These are phyloP conservation scores for Furnarius figulus DNA, from an alignment of 2,113 vertebrate genomes.

Conservation along the genomic window DNA sequence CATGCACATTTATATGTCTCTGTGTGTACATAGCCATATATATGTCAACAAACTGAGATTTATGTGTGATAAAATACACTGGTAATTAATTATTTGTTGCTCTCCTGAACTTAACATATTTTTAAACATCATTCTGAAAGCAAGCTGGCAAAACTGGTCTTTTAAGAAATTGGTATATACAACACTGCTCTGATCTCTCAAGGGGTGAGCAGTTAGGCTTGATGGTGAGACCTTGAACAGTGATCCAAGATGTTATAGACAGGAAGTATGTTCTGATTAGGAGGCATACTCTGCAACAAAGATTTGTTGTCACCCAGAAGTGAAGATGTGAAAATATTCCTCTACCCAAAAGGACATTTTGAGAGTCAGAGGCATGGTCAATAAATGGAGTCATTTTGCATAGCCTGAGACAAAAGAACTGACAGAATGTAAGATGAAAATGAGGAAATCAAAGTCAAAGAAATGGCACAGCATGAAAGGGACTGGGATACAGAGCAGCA, in stretches of 20 bases:
- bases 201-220: not conserved
- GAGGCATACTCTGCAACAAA: not conserved
- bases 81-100: not conserved
- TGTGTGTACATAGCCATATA: not conserved
- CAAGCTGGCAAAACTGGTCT: not conserved
- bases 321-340: not conserved
- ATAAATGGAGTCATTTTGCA: not conserved
- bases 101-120: not conserved
- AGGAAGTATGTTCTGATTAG: not conserved
- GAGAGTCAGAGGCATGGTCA: not conserved
- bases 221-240: not conserved
- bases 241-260: not conserved
- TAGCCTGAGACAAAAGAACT: not conserved
- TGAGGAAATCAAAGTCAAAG: not conserved
- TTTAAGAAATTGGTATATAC: not conserved
- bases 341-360: not conserved
- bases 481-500: not conserved
- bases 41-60: not conserved
- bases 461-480: not conserved
- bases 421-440: not conserved
- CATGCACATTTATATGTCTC: not conserved
- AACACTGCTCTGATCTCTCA: not conserved
- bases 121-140: not conserved
- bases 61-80: not conserved
- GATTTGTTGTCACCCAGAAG: not conserved